Base-by-base conservation (phyloP, 2,888 invertebrate species). In the Tachina lurida region DNA sequence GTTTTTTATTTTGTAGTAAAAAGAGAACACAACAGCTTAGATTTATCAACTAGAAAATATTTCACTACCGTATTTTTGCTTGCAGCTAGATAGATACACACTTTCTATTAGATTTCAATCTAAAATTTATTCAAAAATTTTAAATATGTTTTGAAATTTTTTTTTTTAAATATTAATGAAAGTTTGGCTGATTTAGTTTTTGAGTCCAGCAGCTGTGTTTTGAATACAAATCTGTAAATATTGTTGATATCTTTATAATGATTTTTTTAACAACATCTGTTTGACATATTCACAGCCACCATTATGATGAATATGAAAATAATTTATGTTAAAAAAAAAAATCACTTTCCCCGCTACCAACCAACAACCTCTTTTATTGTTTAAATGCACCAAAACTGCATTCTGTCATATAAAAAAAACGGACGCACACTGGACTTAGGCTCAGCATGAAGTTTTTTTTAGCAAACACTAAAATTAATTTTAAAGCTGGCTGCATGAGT, bases 391-490 rank as follows among this genome's bases (percentile, higher is more conserved):
- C 45, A 22, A 67, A 67, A 56, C 19, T 10, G 17, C 9, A 22
- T 56, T 7, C 31, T 43, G 8, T 45, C 2, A 8, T 63, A 41
- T 49, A 65, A 17, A 15, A 54, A 54, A 60, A 52, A 62, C 17
- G n/a, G 54, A 45, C 10, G 1, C n/a, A 10, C 19, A 52, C 67
- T 74, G 45, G 54, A 47, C 74, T 54, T 22, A 9, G 65, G 43
- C 58, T 52, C 77, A 77, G 77, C 77, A 83, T 12, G 77, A 77
- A n/a, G 71, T 77, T 58, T 65, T 60, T 45, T 45, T 22, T 49
- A 13, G n/a, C 39, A 15, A 60, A 22, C 58, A 68, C 60, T 65
- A 84, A 73, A 52, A 78, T 62, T 68, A 74, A 73, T 84, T 84
- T 79, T 58, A 3, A 31, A 45, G 13, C 47, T 15, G 65, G 22